Evolutionary conservation across 2,797 vertebrate species (phyloP), one percentile per base, ranked within the genome.

Genomic region (Melanogrammus aeglefinus): DNA sequence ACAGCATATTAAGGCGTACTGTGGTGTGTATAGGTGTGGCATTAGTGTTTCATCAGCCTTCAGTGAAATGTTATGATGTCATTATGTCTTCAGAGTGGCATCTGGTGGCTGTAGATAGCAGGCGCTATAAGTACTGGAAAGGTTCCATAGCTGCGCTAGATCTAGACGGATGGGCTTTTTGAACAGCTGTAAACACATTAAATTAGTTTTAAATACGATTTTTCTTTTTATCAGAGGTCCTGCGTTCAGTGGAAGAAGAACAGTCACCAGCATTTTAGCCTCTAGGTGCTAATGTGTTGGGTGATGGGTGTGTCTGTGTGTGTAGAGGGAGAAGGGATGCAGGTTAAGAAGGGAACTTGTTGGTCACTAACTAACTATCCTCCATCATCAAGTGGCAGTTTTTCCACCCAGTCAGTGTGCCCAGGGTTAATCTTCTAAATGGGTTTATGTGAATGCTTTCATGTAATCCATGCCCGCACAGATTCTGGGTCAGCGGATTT

Each of bases 351-450:
- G 9, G 31, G 31, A 73, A 73, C 31, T 72, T 36, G 31, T 8
- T 7, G 33, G 31, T 27, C 69, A 71, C 69, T 3, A 12, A 31
- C 31, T 72, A 72, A 6, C 75, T 76, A 10, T 69, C 27, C 82
- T 82, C 44, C 51, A 27, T 77, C 47, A 80, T 24, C n/a, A 4
- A 76, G 27, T 57, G 77, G 74, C 12, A 74, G 74, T 83, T 83
- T 80, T 57, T 73, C 75, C 6, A 82, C 87, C 73, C 79, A 78
- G 76, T 79, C 51, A 75, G 51, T 57, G 18, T n/a, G 18, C 24
- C 41, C 24, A 44, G 71, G 83, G 72, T 82, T 91, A 93, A 93
- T 92, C 91, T 86, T 88, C 88, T 91, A 91, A 91, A 85, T 57
- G 77, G 78, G 74, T 87, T 78, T 81, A 78, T 82, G 80, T 82